These are phyloP conservation scores for Hemibagrus wyckioides DNA, from an alignment of 2,113 vertebrate species.

Conservation along the genomic window DNA sequence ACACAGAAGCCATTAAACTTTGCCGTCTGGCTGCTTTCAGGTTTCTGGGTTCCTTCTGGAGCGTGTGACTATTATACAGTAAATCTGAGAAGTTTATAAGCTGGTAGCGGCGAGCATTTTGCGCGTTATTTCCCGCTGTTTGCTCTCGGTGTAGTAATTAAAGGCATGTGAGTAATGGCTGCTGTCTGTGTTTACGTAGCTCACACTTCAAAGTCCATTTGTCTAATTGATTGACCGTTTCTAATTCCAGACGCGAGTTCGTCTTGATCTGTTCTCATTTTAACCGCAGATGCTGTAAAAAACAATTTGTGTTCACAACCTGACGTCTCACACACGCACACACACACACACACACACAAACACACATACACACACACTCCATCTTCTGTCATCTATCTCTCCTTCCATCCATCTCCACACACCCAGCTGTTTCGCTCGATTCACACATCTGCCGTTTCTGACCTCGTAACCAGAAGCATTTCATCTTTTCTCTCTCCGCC, in stretches of 20 bases:
- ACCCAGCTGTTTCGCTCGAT: constrained; percentile 29
- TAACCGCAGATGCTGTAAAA: constrained; percentile 26
- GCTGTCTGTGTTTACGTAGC: constrained; percentile 34
- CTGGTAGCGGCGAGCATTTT: neutral
- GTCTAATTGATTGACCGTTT: constrained; percentile 40
- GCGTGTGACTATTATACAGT: neutral
- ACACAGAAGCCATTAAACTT: neutral
- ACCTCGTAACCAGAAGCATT: constrained; percentile 34
- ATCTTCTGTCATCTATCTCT: constrained; percentile 13
- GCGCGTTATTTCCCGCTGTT: constrained; percentile 27
- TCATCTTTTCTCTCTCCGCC: constrained; percentile 6
- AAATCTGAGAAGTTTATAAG: neutral
- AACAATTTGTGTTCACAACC: constrained; percentile 30
- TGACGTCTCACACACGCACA: neutral
- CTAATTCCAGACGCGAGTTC: constrained; percentile 13
- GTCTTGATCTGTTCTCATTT: constrained; percentile 8
- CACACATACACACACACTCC: neutral
- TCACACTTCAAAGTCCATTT: constrained; percentile 25
- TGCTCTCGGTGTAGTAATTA: constrained; percentile 40
- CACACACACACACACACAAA: neutral
- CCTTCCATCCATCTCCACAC: neutral
- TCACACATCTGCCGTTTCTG: constrained; percentile 38
- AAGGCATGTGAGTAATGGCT: constrained; percentile 42
- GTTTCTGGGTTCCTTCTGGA: no score
- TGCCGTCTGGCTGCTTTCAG: neutral